A percentile compares a stretch with the other conserved stretches of the same genome.
Conservation (phyloP, 2,113 vertebrate species). For the Dermatemys mawii region DNA sequence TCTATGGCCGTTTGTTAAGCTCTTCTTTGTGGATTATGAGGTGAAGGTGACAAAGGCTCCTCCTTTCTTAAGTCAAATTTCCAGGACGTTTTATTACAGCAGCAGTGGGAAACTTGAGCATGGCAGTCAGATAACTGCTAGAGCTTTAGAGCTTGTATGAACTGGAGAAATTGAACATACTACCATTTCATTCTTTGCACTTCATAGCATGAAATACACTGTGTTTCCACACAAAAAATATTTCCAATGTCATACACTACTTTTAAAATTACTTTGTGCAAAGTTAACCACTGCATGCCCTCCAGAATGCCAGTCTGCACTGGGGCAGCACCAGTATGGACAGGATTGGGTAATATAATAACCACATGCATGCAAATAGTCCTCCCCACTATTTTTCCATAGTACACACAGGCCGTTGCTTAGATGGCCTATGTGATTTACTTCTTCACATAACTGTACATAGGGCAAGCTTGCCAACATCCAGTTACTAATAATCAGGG, state of each 20-base stretch:
- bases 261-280: slow-evolving; percentile 12
- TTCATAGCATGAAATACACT: neutral
- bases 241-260: neutral
- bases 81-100: neutral
- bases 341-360: neutral
- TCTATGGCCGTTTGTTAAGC: neutral
- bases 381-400: fast-evolving
- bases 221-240: neutral
- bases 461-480: neutral
- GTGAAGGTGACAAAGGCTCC: neutral
- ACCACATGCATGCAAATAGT: neutral
- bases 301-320: neutral
- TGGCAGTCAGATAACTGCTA: neutral
- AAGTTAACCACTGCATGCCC: neutral
- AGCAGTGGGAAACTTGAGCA: neutral
- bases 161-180: neutral
- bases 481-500: neutral
- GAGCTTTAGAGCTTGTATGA: neutral
- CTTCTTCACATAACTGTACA: neutral
- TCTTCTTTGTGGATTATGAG: neutral
- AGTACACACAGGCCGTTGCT: neutral
- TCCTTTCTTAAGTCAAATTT: neutral
- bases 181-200: neutral
- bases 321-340: neutral
- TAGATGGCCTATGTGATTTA: neutral